phyloP scores from a whole-genome alignment of 2,888 invertebrate genomes.

The Perizoma flavofasciatum region DNA sequence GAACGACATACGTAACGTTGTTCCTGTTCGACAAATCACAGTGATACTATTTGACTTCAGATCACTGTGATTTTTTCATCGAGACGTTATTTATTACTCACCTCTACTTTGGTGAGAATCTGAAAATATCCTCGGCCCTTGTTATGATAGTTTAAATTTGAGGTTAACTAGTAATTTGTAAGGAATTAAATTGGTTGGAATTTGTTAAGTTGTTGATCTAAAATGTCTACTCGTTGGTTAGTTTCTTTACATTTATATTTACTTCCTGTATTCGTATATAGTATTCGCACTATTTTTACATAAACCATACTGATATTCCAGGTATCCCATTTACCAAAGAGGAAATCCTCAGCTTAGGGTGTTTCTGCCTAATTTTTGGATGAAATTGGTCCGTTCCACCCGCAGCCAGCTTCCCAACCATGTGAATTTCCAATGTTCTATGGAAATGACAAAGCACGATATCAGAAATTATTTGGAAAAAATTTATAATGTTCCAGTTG shows the following conservation, averaged over 20 bases:
- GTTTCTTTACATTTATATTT: constrained; percentile 21
- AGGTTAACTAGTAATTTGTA: no score
- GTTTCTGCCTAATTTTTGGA: constrained; percentile 98
- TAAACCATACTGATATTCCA: constrained; percentile 48
- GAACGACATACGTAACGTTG: no score
- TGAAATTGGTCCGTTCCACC: constrained; percentile 92
- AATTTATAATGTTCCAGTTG: constrained; percentile 94
- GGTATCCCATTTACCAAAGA: constrained; percentile 95
- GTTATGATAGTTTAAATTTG: no score
- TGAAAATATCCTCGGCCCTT: no score
- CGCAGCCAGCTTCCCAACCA: constrained; percentile 89
- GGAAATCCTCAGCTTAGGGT: constrained; percentile 97
- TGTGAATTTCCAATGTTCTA: constrained; percentile 95
- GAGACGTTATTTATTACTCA: no score
- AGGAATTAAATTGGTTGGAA: no score
- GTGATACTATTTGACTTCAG: no score
- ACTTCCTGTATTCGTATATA: background rate
- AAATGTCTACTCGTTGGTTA: constrained; percentile 75
- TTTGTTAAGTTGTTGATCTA: constrained; percentile 3
- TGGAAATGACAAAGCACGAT: constrained; percentile 96
- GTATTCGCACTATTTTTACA: no score
- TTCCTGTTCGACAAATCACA: no score
- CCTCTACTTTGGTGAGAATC: no score
- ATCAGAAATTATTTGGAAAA: constrained; percentile 97
- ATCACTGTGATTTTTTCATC: no score